phyloP scores from a whole-genome alignment of 2,113 vertebrate species.

The Hippocampus barbouri region DNA sequence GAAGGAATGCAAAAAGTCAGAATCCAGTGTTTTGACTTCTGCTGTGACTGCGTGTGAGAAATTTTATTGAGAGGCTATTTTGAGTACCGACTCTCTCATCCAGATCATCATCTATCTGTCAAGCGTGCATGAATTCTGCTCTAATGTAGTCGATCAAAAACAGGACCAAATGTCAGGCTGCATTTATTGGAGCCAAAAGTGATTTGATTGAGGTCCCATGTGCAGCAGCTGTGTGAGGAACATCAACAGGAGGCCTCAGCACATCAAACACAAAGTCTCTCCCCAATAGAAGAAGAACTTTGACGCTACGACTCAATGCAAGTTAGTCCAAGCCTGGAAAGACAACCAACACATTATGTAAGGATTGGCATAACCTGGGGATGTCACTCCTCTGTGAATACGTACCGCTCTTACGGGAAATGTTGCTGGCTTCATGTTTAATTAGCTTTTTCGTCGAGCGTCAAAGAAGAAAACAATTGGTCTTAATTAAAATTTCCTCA shows the following conservation, averaged over 20 bases:
- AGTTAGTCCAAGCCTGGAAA: neutral
- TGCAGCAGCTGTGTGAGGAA: slow-evolving; percentile 1
- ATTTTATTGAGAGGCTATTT: slow-evolving; percentile 5
- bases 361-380: slow-evolving; percentile 37
- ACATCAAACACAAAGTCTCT: slow-evolving; percentile 4
- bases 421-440: slow-evolving; percentile 60
- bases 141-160: slow-evolving; percentile 8
- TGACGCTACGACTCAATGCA: neutral
- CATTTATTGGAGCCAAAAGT: slow-evolving; percentile 3
- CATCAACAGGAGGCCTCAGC: slow-evolving; percentile 1
- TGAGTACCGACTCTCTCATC: neutral
- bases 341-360: neutral
- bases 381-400: slow-evolving; percentile 43
- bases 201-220: slow-evolving; percentile 12
- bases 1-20: neutral
- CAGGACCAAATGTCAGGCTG: slow-evolving; percentile 4
- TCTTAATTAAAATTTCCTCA: slow-evolving; percentile 68
- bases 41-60: neutral
- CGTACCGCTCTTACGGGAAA: slow-evolving; percentile 60
- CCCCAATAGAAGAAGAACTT: neutral
- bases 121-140: neutral
- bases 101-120: slow-evolving; percentile 9
- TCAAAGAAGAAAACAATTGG: slow-evolving; percentile 71
- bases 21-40: neutral
- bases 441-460: slow-evolving; percentile 60